phyloP scores from a whole-genome alignment of 1,140 invertebrate species.

The Micrasema longulum region DNA sequence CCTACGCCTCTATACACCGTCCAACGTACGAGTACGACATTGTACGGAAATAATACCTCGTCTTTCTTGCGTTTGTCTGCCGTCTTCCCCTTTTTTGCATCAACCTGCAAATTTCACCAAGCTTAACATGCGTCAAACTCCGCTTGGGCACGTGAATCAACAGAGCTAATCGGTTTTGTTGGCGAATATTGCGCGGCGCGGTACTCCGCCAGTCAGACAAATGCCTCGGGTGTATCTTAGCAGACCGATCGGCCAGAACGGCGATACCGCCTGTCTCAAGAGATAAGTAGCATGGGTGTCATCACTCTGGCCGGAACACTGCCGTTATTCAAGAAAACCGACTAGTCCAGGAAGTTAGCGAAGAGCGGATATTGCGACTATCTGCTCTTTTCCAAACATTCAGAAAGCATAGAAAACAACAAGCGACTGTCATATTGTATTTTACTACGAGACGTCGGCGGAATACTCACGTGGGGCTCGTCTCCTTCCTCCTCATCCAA shows the following conservation, averaged over 20 bases:
- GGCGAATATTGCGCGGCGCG: too few relatives aligned
- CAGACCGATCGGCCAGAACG: conserved; percentile 38
- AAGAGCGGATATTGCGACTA: not conserved
- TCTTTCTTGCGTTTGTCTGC: conserved; percentile 67
- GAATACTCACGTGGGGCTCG: conserved; percentile 67
- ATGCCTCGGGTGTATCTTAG: conserved; percentile 45
- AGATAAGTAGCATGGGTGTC: conserved; percentile 33
- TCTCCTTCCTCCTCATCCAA: conserved; percentile 82
- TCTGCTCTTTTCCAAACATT: not conserved
- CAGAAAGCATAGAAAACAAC: not conserved
- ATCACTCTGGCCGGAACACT: conserved; percentile 45
- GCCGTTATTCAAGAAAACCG: not conserved
- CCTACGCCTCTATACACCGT: not conserved
- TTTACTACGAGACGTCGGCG: too few relatives aligned
- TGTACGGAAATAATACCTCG: conserved; percentile 64
- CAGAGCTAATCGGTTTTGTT: conserved; percentile 9
- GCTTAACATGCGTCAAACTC: conserved; percentile 45
- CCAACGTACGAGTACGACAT: too few relatives aligned
- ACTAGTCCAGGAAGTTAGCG: conserved; percentile 8
- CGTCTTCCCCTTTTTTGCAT: conserved; percentile 68
- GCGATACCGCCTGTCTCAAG: conserved; percentile 33
- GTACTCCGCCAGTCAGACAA: conserved; percentile 44
- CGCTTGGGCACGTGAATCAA: conserved; percentile 38
- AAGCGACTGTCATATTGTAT: not conserved
- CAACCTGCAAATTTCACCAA: conserved; percentile 66